A percentile compares a stretch with the other conserved stretches of the same genome.
phyloP scores from a whole-genome alignment of 2,113 vertebrate species.

The Microtus pennsylvanicus region DNA sequence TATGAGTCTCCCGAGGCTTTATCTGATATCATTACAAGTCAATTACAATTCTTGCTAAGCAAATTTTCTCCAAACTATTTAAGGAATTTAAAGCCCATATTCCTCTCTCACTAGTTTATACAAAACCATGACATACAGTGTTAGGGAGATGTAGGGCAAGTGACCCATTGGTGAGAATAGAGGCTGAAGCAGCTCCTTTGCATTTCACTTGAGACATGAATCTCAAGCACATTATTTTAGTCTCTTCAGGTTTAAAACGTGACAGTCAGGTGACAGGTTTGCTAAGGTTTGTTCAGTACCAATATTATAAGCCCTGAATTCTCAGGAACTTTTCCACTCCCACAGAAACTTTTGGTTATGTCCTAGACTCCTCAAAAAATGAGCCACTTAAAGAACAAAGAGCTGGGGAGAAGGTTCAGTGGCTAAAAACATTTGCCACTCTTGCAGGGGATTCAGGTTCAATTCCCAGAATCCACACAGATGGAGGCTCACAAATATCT shows the following conservation, averaged over 20 bases:
- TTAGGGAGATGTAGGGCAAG: background rate
- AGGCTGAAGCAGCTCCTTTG: background rate
- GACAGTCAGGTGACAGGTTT: background rate
- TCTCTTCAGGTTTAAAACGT: background rate
- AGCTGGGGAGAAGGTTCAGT: background rate
- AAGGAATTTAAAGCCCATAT: background rate
- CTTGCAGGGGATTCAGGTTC: background rate
- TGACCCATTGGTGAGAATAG: accelerated
- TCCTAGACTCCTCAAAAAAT: background rate
- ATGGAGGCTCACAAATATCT: background rate
- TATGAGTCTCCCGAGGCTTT: background rate
- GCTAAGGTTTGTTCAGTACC: background rate
- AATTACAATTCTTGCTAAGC: background rate
- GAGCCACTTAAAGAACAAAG: background rate
- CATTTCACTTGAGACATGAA: accelerated
- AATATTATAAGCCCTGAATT: background rate
- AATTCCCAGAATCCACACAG: background rate
- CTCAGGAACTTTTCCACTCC: background rate
- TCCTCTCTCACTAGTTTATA: background rate
- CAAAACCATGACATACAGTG: accelerated
- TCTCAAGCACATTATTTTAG: background rate
- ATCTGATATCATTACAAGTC: background rate
- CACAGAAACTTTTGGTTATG: background rate
- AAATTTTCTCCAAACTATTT: background rate
- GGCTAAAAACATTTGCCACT: background rate